phyloP scores from a whole-genome alignment of 1,140 invertebrate genomes.

The Proctacanthus coquilletti region DNA sequence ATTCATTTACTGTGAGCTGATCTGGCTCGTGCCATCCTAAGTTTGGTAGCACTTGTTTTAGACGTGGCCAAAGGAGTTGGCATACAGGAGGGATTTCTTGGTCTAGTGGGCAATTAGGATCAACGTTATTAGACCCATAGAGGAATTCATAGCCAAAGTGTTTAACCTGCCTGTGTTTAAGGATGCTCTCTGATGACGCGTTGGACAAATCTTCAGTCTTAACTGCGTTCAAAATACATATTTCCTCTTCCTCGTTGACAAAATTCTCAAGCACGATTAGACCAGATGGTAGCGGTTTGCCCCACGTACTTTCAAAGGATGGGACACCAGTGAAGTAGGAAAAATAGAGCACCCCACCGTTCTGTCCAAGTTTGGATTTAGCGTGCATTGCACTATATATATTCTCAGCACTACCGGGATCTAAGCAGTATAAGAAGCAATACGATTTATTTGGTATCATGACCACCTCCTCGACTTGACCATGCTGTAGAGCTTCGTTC shows the following conservation, averaged over 20 bases:
- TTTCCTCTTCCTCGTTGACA: slow-evolving; percentile 55
- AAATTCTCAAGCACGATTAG: slow-evolving; percentile 59
- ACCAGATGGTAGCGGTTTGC: slow-evolving; percentile 42
- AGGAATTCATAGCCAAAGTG: slow-evolving; percentile 92
- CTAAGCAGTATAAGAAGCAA: slow-evolving; percentile 47
- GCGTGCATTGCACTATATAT: slow-evolving; percentile 40
- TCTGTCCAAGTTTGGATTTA: slow-evolving; percentile 32
- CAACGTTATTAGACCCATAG: slow-evolving; percentile 79
- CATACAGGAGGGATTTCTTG: slow-evolving; percentile 56
- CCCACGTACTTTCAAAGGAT: slow-evolving; percentile 14
- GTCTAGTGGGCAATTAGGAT: slow-evolving; percentile 48
- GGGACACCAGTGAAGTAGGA: slow-evolving; percentile 31
- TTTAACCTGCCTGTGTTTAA: slow-evolving; percentile 78
- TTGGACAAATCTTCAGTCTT: slow-evolving; percentile 6
- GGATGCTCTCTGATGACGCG: slow-evolving; percentile 25
- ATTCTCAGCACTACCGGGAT: slow-evolving; percentile 30
- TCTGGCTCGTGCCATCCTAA: slow-evolving; percentile 45
- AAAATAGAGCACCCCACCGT: slow-evolving; percentile 44
- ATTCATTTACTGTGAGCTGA: slow-evolving; percentile 87
- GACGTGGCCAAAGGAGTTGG: slow-evolving; percentile 44
- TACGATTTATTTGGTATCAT: slow-evolving; percentile 61
- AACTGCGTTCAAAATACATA: slow-evolving; percentile 42
- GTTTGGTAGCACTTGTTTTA: slow-evolving; percentile 35
- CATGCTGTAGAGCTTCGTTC: slow-evolving; percentile 33
- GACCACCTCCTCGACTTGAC: slow-evolving; percentile 36